phyloP scores from a whole-genome alignment of 2,888 invertebrate genomes.

The Acronicta leporina region DNA sequence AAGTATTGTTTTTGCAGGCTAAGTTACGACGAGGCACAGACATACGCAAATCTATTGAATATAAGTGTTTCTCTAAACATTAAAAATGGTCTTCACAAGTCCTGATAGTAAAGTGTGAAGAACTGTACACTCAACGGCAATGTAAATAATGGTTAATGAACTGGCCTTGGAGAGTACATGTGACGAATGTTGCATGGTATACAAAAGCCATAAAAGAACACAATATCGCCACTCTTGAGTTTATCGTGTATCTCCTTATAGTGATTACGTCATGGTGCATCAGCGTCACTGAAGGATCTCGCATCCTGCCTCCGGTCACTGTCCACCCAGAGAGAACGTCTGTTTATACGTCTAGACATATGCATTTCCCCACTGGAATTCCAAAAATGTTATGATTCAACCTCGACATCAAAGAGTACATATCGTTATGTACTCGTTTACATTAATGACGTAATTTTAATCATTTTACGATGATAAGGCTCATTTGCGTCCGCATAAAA shows the following conservation, averaged over 20 bases:
- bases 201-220: slow-evolving; percentile 38
- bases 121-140: slow-evolving; percentile 43
- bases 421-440: slow-evolving; percentile 11
- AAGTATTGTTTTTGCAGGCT: not conserved
- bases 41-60: not conserved
- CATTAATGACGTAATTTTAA: slow-evolving; percentile 9
- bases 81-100: slow-evolving; percentile 22
- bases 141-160: slow-evolving; percentile 51
- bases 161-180: slow-evolving; percentile 54
- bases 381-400: slow-evolving; percentile 29
- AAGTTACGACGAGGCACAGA: not conserved
- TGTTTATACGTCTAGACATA: slow-evolving; percentile 45
- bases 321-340: slow-evolving; percentile 44
- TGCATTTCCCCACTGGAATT: slow-evolving; percentile 24
- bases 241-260: slow-evolving; percentile 51
- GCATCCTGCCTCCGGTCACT: slow-evolving; percentile 39
- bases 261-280: slow-evolving; percentile 71
- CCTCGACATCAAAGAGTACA: slow-evolving; percentile 11
- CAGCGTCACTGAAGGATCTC: slow-evolving; percentile 66
- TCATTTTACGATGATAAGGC: slow-evolving; percentile 21
- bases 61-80: not conserved
- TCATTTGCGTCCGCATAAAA: slow-evolving; percentile 21
- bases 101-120: slow-evolving; percentile 34
- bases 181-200: slow-evolving; percentile 35
- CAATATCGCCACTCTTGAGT: slow-evolving; percentile 16